Evolutionary conservation across 2,888 invertebrate genomes (phyloP), one percentile per base, ranked within the genome.

Genomic region (Portevinia maculata): DNA sequence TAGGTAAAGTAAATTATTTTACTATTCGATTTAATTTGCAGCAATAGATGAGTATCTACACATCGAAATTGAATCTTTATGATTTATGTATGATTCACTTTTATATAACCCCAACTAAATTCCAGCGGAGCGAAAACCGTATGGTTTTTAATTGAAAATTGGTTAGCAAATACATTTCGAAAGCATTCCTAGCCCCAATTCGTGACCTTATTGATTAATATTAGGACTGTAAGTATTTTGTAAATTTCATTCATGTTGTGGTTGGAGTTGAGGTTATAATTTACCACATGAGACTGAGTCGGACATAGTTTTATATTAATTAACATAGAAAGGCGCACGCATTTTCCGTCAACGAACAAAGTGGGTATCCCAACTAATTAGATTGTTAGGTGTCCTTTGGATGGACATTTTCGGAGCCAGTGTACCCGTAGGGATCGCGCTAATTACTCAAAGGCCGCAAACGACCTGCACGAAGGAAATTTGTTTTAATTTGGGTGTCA

Each of bases 281-380:
- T 62, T 15, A 30, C 28, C 64, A 15, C 60, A 32, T 21, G 28
- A 64, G 50, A 39, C 64, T 32, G 37, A 30, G 17, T 41, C 28
- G 39, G 28, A 62, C 15, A 50, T 28, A 41, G 11, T 55, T 41
- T 65, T 32, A n/a, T n/a, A 30, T 30, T 59, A 79, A 79, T 79
- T 79, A 79, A 34, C 59, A 19, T 9, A 39, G 41, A 75, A 69
- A 17, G 48, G 21, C 48, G 21, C 37, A 62, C 30, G 21, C 8
- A 5, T 17, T 55, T 13, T 3, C 17, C 15, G 6, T 19, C 32
- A n/a, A 41, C 13, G 19, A 41, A 46, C 53, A 62, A 55, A 24
- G 24, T 13, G 19, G 19, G 13, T 70, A 60, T 60, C 32, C 46
- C 55, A 6, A 19, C 55, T 76, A 59, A 65, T 59, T 59, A 37